These are phyloP conservation scores for Scaptomyza pallida DNA, from an alignment of 1,140 invertebrate genomes.

Conservation along the genomic window DNA sequence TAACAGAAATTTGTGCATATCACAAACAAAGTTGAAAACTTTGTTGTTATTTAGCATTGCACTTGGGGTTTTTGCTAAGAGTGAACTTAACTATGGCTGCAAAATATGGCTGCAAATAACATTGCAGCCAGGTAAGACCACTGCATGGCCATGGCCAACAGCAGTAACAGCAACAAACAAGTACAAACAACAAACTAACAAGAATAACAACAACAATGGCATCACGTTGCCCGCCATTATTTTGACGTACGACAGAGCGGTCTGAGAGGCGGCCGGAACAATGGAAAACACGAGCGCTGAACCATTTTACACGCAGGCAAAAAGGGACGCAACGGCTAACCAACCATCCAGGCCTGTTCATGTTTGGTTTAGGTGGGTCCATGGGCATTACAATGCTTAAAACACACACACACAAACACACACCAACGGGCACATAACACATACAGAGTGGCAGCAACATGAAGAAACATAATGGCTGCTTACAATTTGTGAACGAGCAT, in stretches of 20 bases:
- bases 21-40: neutral
- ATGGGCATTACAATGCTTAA: constrained; percentile 63
- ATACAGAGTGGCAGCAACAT: constrained; percentile 53
- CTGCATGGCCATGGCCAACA: constrained; percentile 31
- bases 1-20: constrained; percentile 15
- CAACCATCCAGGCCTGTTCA: constrained; percentile 5
- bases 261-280: constrained; percentile 36
- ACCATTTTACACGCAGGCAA: constrained; percentile 42
- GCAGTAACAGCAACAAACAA: constrained; percentile 13
- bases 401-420: constrained; percentile 17
- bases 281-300: constrained; percentile 60
- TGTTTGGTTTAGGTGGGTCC: constrained; percentile 13
- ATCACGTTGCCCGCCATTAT: constrained; percentile 62
- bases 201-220: constrained; percentile 66
- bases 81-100: constrained; percentile 3
- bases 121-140: constrained; percentile 28
- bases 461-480: constrained; percentile 83
- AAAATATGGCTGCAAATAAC: constrained; percentile 25
- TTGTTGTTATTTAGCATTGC: constrained; percentile 28
- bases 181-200: constrained; percentile 25
- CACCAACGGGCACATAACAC: constrained; percentile 16
- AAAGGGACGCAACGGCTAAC: constrained; percentile 3
- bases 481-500: constrained; percentile 83
- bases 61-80: constrained; percentile 7
- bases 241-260: constrained; percentile 73